phyloP scores from a whole-genome alignment of 2,888 invertebrate genomes.

The Drosophila mimica region DNA sequence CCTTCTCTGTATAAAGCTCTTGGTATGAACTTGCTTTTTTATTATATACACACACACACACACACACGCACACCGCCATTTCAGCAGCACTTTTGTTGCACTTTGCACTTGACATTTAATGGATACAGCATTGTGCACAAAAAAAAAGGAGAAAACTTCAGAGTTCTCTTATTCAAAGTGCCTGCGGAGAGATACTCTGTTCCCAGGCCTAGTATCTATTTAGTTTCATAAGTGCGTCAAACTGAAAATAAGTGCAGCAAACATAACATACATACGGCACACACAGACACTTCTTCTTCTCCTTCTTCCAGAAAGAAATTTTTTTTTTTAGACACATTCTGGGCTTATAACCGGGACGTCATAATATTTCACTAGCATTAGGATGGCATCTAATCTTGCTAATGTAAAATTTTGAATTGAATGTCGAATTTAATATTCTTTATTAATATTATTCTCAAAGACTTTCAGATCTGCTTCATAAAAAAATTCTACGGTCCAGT shows the following conservation, averaged over 20 bases:
- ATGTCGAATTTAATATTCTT: neutral
- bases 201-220: neutral
- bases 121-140: slow-evolving; percentile 48
- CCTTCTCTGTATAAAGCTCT: neutral
- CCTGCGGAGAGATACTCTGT: neutral
- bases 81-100: slow-evolving; percentile 65
- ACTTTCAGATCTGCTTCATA: neutral
- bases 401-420: neutral
- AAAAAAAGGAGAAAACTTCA: neutral
- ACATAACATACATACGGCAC: neutral
- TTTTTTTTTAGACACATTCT: too few relatives aligned
- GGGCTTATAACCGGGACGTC: neutral
- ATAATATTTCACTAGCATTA: neutral
- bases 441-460: neutral
- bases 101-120: slow-evolving; percentile 72
- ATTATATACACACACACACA: slow-evolving; percentile 13
- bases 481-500: neutral
- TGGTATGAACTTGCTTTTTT: slow-evolving; percentile 32
- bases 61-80: slow-evolving; percentile 36
- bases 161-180: neutral
- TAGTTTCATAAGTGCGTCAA: neutral
- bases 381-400: neutral
- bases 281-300: neutral
- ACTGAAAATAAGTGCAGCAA: neutral
- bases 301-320: rapidly evolving